Percentiles rank a stretch among this genome's conserved stretches.
Evolutionary conservation across 1,140 invertebrate species (phyloP).

Genomic region (Gryllus bimaculatus): DNA sequence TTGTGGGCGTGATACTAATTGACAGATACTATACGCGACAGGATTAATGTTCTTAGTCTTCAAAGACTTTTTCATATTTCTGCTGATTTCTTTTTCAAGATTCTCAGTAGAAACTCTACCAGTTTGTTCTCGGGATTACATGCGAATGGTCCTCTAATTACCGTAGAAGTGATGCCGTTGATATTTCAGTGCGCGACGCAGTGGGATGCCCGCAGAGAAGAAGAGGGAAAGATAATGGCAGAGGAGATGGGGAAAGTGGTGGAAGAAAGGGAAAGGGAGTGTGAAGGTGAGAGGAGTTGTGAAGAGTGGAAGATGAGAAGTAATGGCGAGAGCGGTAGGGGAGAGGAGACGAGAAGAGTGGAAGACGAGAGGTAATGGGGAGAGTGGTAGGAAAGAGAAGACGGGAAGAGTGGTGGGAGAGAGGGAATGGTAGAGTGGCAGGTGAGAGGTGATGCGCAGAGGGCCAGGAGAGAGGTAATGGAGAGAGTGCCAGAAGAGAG

Average conservation of each 20-base stretch:
- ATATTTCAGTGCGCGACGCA: neutral
- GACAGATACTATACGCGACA: no score
- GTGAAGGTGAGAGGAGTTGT: neutral
- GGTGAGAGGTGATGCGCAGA: neutral
- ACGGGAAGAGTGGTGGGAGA: neutral
- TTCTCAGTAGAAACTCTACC: neutral
- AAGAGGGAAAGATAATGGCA: neutral
- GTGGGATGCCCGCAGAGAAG: neutral
- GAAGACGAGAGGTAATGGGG: neutral
- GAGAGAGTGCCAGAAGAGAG: neutral
- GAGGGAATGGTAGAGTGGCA: neutral
- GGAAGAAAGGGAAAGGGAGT: neutral
- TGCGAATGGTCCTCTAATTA: neutral
- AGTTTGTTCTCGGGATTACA: neutral
- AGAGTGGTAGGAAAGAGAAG: neutral
- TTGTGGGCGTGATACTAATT: no score
- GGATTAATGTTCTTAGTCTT: no score
- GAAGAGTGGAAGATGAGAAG: neutral
- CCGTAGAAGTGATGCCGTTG: neutral
- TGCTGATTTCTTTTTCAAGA: neutral
- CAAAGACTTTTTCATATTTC: neutral
- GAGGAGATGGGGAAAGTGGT: neutral
- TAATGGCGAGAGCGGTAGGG: neutral
- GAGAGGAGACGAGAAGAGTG: neutral
- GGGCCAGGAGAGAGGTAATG: neutral